These are phyloP conservation scores for Pachyseris speciosa DNA, from an alignment of 64 coral and sea anemone genomes.

Conservation along the genomic window DNA sequence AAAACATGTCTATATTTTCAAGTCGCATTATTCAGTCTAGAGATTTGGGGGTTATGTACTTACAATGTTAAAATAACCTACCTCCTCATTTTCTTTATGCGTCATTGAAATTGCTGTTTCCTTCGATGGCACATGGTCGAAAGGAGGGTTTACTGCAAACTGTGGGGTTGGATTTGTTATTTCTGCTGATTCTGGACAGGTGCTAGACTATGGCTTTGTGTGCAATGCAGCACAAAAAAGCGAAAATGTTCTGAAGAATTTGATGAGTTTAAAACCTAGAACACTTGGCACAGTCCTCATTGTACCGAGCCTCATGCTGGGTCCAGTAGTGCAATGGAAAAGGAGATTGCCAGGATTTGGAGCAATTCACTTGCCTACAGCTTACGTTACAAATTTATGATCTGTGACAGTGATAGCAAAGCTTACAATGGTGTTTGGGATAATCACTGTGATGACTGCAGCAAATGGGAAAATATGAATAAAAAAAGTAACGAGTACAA, in stretches of 20 bases:
- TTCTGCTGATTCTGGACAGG: conserved; percentile 54
- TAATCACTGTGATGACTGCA: conserved; percentile 33
- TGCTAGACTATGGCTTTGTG: conserved; percentile 28
- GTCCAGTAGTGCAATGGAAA: too few relatives aligned
- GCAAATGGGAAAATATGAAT: conserved; percentile 59
- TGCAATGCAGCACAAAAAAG: conserved; percentile 48
- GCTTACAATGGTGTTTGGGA: conserved; percentile 33
- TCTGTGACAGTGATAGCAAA: conserved; percentile 47
- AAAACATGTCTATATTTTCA: too few relatives aligned
- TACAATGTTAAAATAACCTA: too few relatives aligned
- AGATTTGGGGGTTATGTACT: too few relatives aligned
- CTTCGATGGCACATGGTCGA: conserved; percentile 39
- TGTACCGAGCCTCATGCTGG: too few relatives aligned
- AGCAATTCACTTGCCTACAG: not conserved
- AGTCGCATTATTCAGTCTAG: too few relatives aligned
- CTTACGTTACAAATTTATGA: conserved; percentile 18
- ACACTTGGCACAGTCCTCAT: too few relatives aligned
- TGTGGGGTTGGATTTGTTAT: conserved; percentile 57
- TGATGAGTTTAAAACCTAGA: not conserved
- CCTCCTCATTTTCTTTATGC: too few relatives aligned
- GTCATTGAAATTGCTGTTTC: conserved; percentile 19
- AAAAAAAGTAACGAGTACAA: conserved; percentile 53
- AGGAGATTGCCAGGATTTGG: conserved; percentile 8
- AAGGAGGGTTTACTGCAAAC: conserved; percentile 10
- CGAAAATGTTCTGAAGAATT: conserved; percentile 27